Evolutionary conservation across 2,888 invertebrate genomes (phyloP).

Genomic region (Habrosyne pyritoides): DNA sequence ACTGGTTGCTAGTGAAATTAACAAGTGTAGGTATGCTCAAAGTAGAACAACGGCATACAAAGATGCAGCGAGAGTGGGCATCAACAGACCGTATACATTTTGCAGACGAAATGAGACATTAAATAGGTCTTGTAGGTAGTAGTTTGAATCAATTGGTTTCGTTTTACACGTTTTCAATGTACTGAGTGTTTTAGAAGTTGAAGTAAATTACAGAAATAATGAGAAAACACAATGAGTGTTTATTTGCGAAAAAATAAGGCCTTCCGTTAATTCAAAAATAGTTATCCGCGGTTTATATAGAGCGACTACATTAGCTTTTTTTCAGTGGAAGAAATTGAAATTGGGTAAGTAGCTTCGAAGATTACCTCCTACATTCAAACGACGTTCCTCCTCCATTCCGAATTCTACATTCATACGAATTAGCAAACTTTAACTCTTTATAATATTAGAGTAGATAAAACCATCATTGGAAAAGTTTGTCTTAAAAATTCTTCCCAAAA

Average conservation of each 20-base stretch:
- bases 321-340: too few species aligned
- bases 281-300: too few species aligned
- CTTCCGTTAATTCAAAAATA: background rate
- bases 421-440: too few species aligned
- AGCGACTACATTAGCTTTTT: too few species aligned
- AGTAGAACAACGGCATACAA: constrained; percentile 48
- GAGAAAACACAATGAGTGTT: background rate
- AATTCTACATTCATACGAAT: too few species aligned
- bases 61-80: constrained; percentile 16
- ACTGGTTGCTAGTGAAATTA: constrained; percentile 67
- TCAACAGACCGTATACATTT: constrained; percentile 7
- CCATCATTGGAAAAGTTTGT: too few species aligned
- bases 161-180: background rate
- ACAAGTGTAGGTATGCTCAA: constrained; percentile 57
- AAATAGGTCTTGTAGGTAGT: constrained; percentile 9
- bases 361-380: too few species aligned
- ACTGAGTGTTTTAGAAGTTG: background rate
- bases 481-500: constrained; percentile 10
- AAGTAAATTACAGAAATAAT: background rate
- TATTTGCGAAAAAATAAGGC: background rate
- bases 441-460: too few species aligned
- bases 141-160: background rate
- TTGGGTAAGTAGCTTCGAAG: too few species aligned
- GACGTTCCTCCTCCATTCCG: too few species aligned
- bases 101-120: constrained; percentile 12